Percentiles rank a stretch among this genome's conserved stretches.
Evolutionary conservation across 2,113 vertebrate species (phyloP).

Genomic region (Capreolus pygargus): DNA sequence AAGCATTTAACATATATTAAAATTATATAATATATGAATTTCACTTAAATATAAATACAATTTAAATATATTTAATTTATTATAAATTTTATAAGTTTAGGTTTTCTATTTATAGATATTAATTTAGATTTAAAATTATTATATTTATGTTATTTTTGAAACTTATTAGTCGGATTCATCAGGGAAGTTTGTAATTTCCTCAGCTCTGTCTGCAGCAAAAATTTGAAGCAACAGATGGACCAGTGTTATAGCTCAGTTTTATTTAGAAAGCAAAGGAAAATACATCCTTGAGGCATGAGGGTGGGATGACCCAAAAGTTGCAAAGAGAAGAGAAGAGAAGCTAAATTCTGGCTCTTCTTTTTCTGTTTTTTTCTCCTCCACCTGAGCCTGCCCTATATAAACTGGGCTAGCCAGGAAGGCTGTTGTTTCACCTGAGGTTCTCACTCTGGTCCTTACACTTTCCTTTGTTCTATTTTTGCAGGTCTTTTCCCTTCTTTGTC

Average conservation of each 20-base stretch:
- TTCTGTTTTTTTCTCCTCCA: background rate
- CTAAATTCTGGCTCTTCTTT: background rate
- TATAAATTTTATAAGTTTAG: background rate
- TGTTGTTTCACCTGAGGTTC: background rate
- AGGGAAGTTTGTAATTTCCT: background rate
- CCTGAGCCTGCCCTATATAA: background rate
- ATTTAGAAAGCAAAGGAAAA: background rate
- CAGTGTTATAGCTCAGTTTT: background rate
- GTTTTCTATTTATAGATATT: background rate
- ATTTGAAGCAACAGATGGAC: background rate
- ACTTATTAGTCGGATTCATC: background rate
- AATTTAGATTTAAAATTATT: background rate
- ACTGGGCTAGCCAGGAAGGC: background rate
- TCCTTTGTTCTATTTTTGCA: background rate
- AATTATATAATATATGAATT: background rate
- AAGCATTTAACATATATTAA: background rate
- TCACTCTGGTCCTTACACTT: background rate
- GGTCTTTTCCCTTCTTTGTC: background rate
- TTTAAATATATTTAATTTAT: background rate
- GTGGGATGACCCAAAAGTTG: background rate
- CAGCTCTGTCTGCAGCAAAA: accelerated
- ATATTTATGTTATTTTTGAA: background rate
- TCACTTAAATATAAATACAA: background rate
- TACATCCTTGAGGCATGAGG: background rate
- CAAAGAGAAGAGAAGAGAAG: background rate